Conservation (phyloP, 1,140 invertebrate genomes). For the Hetaerina americana region DNA sequence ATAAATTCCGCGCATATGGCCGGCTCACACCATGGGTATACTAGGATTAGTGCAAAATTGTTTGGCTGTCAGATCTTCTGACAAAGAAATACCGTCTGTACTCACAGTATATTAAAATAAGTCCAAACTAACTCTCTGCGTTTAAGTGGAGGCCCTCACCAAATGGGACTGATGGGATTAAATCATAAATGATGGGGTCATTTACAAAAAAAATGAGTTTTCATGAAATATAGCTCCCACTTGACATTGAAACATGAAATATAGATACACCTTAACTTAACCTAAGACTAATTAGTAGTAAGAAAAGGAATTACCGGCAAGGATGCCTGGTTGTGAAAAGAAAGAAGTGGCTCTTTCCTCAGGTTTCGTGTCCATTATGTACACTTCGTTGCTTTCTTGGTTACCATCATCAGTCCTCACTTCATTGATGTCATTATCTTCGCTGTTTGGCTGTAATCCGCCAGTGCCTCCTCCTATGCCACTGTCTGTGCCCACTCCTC, state of each 20-base stretch:
- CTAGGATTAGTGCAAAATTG: too few species aligned
- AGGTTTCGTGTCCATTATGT: conserved; percentile 31
- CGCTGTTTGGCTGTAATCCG: too few species aligned
- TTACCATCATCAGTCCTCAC: not conserved
- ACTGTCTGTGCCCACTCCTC: not conserved
- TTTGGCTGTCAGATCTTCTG: too few species aligned
- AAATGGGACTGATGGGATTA: too few species aligned
- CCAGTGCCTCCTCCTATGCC: not conserved
- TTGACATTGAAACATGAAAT: conserved; percentile 17
- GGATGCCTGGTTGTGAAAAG: conserved; percentile 86
- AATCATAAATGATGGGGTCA: too few species aligned
- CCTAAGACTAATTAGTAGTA: conserved; percentile 21
- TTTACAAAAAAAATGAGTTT: not conserved
- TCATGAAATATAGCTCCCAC: conserved; percentile 15
- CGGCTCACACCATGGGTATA: too few species aligned
- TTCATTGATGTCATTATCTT: not conserved
- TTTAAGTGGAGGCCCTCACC: too few species aligned
- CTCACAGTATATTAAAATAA: too few species aligned
- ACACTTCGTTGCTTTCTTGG: not conserved
- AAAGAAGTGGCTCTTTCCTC: conserved; percentile 76
- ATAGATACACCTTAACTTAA: conserved; percentile 4
- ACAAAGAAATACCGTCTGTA: too few species aligned
- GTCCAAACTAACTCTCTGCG: too few species aligned
- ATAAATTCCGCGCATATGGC: too few species aligned
- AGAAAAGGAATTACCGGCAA: conserved; percentile 57